phyloP scores from a whole-genome alignment of 2,113 vertebrate genomes.

The Natator depressus region DNA sequence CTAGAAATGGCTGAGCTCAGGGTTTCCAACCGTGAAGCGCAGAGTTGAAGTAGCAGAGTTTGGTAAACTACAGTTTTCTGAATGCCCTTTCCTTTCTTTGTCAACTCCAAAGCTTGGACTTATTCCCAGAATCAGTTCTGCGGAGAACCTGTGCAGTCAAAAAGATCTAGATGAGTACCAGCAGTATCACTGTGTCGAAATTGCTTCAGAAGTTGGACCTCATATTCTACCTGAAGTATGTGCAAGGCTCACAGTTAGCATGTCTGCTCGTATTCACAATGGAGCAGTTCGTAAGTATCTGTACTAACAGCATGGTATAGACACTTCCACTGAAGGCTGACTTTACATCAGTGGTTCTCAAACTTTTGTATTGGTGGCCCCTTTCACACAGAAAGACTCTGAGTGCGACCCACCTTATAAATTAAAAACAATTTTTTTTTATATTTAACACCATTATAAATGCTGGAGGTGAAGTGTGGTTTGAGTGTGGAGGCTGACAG shows the following conservation, averaged over 20 bases:
- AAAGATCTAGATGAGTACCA: conserved; percentile 79
- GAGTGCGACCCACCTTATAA: too few species aligned
- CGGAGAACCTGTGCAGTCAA: conserved; percentile 83
- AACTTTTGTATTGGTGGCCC: too few species aligned
- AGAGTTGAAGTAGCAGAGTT: not conserved
- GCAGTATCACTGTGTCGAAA: conserved; percentile 81
- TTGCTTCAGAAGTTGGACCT: conserved; percentile 70
- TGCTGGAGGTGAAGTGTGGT: too few species aligned
- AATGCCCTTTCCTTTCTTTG: conserved; percentile 43
- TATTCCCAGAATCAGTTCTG: conserved; percentile 81
- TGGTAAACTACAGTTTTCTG: conserved; percentile 39
- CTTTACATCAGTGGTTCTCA: not conserved
- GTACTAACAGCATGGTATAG: not conserved
- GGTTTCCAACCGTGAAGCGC: not conserved
- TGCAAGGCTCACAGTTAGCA: conserved; percentile 78
- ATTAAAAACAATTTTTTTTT: too few species aligned
- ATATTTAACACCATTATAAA: too few species aligned
- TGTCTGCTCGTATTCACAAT: conserved; percentile 84
- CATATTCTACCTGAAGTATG: conserved; percentile 75
- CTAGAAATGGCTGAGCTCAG: not conserved
- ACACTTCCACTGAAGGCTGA: not conserved
- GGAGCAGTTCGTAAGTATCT: conserved; percentile 83
- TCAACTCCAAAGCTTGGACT: conserved; percentile 82
- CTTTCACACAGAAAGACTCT: too few species aligned
- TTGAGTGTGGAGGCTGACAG: too few species aligned